phyloP scores from a whole-genome alignment of 1,140 invertebrate species.

The Pseudomyrmex concolor region DNA sequence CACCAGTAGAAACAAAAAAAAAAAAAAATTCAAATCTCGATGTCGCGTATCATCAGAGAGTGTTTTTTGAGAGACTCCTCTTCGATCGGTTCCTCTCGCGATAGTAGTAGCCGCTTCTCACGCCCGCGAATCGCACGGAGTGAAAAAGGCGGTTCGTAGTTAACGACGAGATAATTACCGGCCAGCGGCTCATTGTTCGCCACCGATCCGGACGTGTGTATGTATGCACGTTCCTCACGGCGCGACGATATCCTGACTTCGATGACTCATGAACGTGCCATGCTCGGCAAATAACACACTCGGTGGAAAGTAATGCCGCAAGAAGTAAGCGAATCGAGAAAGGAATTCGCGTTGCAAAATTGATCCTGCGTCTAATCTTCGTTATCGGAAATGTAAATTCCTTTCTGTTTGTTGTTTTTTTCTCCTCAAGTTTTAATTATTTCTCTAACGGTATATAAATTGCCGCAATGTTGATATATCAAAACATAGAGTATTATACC shows the following conservation, averaged over 20 bases:
- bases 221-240: neutral
- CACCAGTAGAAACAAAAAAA: neutral
- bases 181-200: constrained; percentile 41
- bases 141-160: constrained; percentile 1
- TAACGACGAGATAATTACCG: constrained; percentile 52
- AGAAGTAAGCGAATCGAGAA: constrained; percentile 12
- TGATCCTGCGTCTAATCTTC: constrained; percentile 1
- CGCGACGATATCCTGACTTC: constrained; percentile 23
- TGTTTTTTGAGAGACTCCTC: neutral
- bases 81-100: neutral
- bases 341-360: constrained; percentile 50
- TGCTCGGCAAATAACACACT: constrained; percentile 6
- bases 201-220: constrained; percentile 40
- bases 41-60: neutral
- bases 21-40: neutral
- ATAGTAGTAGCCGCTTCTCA: constrained; percentile 14
- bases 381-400: constrained; percentile 29
- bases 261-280: constrained; percentile 48
- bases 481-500: neutral
- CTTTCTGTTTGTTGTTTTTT: neutral
- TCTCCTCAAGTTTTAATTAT: no score
- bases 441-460: no score
- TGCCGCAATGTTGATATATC: neutral
- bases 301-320: constrained; percentile 24
- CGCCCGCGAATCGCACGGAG: constrained; percentile 17